Evolutionary conservation across 2,888 invertebrate species (phyloP), one percentile per base, ranked within the genome.

Genomic region (Netelia melanura): DNA sequence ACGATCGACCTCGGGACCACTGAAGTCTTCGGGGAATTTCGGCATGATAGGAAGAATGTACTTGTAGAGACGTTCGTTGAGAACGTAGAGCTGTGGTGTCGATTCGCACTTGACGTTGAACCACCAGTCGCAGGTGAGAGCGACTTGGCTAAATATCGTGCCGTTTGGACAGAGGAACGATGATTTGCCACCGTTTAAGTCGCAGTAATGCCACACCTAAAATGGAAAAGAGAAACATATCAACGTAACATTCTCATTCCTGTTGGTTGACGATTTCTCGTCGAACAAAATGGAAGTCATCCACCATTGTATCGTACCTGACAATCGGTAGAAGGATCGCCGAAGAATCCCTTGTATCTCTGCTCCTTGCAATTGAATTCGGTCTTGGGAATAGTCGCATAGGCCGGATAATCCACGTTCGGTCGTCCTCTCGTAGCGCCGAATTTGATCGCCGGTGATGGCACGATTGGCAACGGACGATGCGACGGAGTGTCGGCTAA

Each of bases 131-230:
- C 98, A 98, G 0, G 98, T 98, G 62, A 98, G 94, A 0, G 96
- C 97, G 14, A 97, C 97, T 95, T 98, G 98, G 87, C 97, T 98
- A 94, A 98, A 98, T 91, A 98, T 97, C 2, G 98, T 98, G 54
- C 98, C 98, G 92, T 98, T 98, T 68, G 98, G 98, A 90, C 98
- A 98, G 52, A 98, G 94, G 93, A 98, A 98, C 2, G 98, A 98
- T 3, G 98, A 97, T 93, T 98, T 98, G 6, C 98, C 98, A 8
- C 98, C 98, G 91, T 98, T 98, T 80, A 98, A 95, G 92, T 98
- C 98, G 92, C 98, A 98, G 93, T 98, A 98, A 93, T 98, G 98
- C 98, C 98, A 98, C 9, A 98, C 98, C 97, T 97, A 93, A 83
- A 88, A 90, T 81, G 79, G 87, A 76, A 74, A 84, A 87, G 70